Conservation (phyloP, 2,797 vertebrate genomes). For the Limnodromus scolopaceus region DNA sequence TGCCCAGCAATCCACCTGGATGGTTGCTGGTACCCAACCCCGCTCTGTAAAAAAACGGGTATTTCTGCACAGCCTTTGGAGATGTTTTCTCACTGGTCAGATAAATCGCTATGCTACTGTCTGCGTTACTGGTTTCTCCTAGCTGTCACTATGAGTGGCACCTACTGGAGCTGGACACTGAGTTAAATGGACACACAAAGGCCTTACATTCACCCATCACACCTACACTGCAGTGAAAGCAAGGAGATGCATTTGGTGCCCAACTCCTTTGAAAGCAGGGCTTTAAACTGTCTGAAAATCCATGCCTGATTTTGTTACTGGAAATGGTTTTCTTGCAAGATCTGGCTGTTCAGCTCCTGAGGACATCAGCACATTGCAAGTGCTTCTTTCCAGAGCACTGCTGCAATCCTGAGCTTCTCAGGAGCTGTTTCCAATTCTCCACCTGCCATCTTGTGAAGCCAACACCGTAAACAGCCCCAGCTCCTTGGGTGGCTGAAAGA, state of each 20-base stretch:
- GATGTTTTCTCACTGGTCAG: background rate
- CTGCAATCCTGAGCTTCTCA: background rate
- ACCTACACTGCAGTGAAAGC: background rate
- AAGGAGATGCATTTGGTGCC: background rate
- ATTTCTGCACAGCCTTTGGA: background rate
- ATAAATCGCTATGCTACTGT: background rate
- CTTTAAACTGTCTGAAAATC: background rate
- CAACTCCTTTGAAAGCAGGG: background rate
- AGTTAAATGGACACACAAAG: background rate
- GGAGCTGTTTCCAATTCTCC: constrained; percentile 3
- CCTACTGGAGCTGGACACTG: background rate
- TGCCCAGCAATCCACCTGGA: background rate
- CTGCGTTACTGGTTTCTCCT: background rate
- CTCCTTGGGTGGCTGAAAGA: constrained; percentile 43
- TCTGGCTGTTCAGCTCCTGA: background rate
- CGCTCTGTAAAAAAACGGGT: background rate
- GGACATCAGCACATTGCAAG: background rate
- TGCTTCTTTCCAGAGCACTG: background rate
- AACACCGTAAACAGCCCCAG: background rate
- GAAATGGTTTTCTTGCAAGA: background rate
- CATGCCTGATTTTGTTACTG: background rate
- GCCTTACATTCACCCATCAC: rapidly evolving
- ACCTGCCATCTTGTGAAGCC: constrained; percentile 32
- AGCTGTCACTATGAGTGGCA: background rate
- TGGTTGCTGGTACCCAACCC: background rate